Conservation (phyloP, 2,113 vertebrate species). For the Gobio gobio region DNA sequence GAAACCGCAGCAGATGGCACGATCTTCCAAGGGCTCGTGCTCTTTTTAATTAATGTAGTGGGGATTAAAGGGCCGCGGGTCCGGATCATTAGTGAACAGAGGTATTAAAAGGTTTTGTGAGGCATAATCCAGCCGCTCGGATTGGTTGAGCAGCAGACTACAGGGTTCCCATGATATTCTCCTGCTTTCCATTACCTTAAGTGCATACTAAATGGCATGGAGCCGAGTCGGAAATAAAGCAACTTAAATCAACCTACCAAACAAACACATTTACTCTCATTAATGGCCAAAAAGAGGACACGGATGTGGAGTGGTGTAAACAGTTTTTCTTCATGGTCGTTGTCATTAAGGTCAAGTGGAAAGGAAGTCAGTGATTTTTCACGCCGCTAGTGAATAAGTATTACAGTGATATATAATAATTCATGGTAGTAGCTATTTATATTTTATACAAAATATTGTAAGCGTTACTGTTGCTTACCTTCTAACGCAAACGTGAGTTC, state of each 20-base stretch:
- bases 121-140: constrained; percentile 76
- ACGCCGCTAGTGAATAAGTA: neutral
- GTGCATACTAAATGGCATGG: constrained; percentile 72
- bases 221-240: constrained; percentile 60
- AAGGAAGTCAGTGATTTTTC: neutral
- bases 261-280: constrained; percentile 69
- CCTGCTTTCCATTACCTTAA: constrained; percentile 74
- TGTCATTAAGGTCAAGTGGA: neutral
- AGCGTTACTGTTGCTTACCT: neutral
- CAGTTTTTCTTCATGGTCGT: neutral
- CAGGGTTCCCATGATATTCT: constrained; percentile 71
- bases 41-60: constrained; percentile 81
- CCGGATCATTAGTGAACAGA: constrained; percentile 81
- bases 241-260: constrained; percentile 59
- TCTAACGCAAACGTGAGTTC: neutral
- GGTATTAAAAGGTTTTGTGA: constrained; percentile 81
- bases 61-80: constrained; percentile 79
- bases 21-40: constrained; percentile 76
- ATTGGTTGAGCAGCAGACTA: constrained; percentile 72
- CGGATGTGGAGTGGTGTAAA: neutral
- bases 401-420: neutral
- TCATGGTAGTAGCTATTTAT: neutral
- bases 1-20: constrained; percentile 76
- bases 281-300: constrained; percentile 72
- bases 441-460: neutral